Conservation (phyloP, 1,140 invertebrate species). For the Vanessa tameamea region DNA sequence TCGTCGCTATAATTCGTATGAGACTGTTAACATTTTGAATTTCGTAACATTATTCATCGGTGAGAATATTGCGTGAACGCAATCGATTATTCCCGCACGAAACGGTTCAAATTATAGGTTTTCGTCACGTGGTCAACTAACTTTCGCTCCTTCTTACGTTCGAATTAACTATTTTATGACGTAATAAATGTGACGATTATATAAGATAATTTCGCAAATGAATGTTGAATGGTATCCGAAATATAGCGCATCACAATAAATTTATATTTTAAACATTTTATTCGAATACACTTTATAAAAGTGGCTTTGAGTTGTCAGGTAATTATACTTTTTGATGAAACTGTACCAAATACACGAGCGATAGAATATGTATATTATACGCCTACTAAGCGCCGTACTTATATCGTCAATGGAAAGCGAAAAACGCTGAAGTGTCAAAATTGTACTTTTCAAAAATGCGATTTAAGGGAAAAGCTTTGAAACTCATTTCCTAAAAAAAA, state of each 20-base stretch:
- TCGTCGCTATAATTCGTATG: background rate
- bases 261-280: background rate
- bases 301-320: too few species aligned
- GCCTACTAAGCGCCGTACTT: too few species aligned
- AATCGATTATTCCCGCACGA: slow-evolving; percentile 37
- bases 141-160: slow-evolving; percentile 63
- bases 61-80: slow-evolving; percentile 31
- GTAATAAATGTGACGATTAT: background rate
- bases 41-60: slow-evolving; percentile 21
- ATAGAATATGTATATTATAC: too few species aligned
- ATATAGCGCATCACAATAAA: background rate
- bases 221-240: background rate
- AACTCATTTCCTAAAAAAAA: too few species aligned
- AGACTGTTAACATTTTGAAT: background rate
- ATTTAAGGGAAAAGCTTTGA: too few species aligned
- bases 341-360: too few species aligned
- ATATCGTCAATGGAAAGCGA: too few species aligned
- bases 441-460: too few species aligned
- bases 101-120: slow-evolving; percentile 44
- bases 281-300: too few species aligned
- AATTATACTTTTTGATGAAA: too few species aligned
- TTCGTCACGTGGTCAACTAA: slow-evolving; percentile 49
- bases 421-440: too few species aligned
- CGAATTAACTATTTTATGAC: slow-evolving; percentile 1
- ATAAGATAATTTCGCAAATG: background rate